These are phyloP conservation scores for Thamnophis sirtalis DNA, from an alignment of 2,113 vertebrate species.

Conservation along the genomic window DNA sequence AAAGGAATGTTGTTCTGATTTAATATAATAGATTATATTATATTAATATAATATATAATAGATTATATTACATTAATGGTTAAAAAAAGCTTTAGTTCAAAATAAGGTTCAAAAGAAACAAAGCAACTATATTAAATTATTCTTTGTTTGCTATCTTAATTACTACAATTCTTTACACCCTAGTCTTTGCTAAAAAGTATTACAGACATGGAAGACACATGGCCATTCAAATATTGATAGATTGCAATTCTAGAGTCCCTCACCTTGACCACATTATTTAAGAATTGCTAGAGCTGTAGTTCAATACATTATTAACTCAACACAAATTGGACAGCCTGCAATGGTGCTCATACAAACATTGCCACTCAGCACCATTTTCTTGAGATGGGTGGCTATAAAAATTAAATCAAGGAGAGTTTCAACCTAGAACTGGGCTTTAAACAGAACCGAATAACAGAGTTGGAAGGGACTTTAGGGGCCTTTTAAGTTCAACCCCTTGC, in stretches of 20 bases:
- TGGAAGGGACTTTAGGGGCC: too few species aligned
- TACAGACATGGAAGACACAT: not conserved
- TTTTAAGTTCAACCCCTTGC: too few species aligned
- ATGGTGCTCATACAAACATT: not conserved
- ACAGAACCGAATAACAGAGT: too few species aligned
- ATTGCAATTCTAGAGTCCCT: not conserved
- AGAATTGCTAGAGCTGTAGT: not conserved
- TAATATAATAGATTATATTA: constrained; percentile 60
- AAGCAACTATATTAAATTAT: constrained; percentile 27
- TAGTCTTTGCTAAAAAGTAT: not conserved
- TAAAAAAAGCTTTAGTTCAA: not conserved
- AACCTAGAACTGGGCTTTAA: not conserved
- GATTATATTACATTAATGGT: constrained; percentile 11
- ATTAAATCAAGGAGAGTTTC: not conserved
- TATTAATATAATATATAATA: constrained; percentile 52
- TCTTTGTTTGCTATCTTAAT: constrained; percentile 17
- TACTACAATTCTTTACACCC: not conserved
- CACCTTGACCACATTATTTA: not conserved
- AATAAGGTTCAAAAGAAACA: constrained; percentile 62
- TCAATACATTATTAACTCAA: not conserved
- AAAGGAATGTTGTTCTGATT: constrained; percentile 74
- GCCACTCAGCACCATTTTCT: not conserved
- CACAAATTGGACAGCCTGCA: not conserved
- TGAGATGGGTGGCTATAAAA: not conserved
- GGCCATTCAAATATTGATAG: not conserved